Conservation (phyloP, 23 tunicate genomes). For the Oikopleura albicans region DNA sequence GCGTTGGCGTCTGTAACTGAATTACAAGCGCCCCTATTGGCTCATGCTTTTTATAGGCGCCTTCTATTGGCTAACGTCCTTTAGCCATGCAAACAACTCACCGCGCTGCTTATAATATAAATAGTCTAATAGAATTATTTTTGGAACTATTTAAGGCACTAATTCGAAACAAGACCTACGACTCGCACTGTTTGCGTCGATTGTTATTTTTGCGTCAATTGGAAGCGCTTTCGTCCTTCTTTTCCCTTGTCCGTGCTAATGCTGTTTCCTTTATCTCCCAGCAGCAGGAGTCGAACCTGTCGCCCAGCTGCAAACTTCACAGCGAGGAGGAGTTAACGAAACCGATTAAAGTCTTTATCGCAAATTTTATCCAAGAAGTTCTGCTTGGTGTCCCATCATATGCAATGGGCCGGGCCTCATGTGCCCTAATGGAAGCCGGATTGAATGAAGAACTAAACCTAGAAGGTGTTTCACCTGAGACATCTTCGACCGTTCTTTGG, state of each 20-base stretch:
- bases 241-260: constrained; percentile 49
- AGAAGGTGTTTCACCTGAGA: no score
- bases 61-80: no score
- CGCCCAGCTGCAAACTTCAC: no score
- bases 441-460: constrained; percentile 29
- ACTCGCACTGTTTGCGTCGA: background rate
- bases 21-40: no score
- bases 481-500: no score
- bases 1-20: no score
- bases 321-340: constrained; percentile 61
- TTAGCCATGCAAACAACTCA: no score
- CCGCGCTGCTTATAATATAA: no score
- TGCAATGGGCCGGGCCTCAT: constrained; percentile 21
- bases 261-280: constrained; percentile 54
- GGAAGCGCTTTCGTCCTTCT: constrained; percentile 75
- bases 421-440: constrained; percentile 7
- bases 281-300: constrained; percentile 36
- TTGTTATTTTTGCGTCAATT: constrained; percentile 61
- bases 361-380: constrained; percentile 68
- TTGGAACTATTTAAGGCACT: no score
- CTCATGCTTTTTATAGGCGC: no score
- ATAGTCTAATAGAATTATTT: no score
- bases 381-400: constrained; percentile 70
- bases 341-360: constrained; percentile 66
- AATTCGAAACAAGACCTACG: background rate